Percentiles rank a stretch among this genome's conserved stretches.
phyloP scores from a whole-genome alignment of 2,113 vertebrate genomes.

The Siphamia tubifer region DNA sequence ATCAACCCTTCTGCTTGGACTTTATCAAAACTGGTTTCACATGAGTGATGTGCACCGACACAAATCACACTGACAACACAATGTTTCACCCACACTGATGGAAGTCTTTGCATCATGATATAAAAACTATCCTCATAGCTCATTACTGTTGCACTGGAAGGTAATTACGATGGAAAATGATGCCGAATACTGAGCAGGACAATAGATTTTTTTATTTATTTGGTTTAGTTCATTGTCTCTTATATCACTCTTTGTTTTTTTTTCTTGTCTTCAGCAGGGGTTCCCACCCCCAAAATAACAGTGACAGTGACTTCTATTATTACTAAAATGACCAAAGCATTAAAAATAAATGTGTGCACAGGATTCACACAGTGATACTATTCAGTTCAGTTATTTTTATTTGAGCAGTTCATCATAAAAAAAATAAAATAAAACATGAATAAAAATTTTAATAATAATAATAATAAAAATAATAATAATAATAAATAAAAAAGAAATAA shows the following conservation, averaged over 20 bases:
- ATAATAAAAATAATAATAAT: too few relatives aligned
- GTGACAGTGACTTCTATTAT: too few relatives aligned
- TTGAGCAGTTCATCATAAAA: too few relatives aligned
- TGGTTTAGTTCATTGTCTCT: not conserved
- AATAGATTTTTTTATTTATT: not conserved
- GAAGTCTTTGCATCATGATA: conserved; percentile 35
- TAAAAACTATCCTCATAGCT: conserved; percentile 55
- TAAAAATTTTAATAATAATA: too few relatives aligned
- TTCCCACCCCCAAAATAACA: too few relatives aligned
- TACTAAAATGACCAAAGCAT: too few relatives aligned
- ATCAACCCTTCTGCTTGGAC: conserved; percentile 34
- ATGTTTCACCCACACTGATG: conserved; percentile 38
- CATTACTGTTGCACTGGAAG: conserved; percentile 33
- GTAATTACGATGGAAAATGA: conserved; percentile 49
- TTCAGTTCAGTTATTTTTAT: too few relatives aligned
- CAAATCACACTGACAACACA: conserved; percentile 38
- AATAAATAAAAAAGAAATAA: too few relatives aligned
- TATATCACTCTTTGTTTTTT: not conserved
- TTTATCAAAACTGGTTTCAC: conserved; percentile 44
- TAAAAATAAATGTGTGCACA: too few relatives aligned
- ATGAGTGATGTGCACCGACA: conserved; percentile 10
- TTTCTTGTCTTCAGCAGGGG: too few relatives aligned
- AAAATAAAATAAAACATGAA: too few relatives aligned
- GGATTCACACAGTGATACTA: too few relatives aligned
- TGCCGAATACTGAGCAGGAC: conserved; percentile 47